These are phyloP conservation scores for Sceloporus undulatus DNA, from an alignment of 2,113 vertebrate species.

Conservation along the genomic window DNA sequence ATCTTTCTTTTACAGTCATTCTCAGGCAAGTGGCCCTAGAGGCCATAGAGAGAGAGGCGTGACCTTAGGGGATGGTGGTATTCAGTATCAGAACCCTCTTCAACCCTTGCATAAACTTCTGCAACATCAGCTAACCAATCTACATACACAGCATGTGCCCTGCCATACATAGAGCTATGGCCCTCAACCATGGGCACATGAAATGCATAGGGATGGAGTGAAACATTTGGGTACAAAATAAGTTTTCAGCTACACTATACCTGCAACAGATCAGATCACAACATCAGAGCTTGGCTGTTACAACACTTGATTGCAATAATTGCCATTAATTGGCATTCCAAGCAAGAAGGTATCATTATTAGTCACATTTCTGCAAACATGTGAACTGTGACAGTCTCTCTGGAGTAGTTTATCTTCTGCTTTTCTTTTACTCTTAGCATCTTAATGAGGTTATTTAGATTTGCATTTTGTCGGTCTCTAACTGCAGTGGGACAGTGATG, in stretches of 20 bases:
- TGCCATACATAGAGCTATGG: background rate
- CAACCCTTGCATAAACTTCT: no score
- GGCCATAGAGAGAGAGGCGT: no score
- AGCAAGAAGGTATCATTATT: slow-evolving; percentile 37
- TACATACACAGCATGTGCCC: background rate
- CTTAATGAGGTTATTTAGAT: slow-evolving; percentile 36
- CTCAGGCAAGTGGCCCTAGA: no score
- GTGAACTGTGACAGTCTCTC: slow-evolving; percentile 45
- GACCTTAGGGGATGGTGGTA: no score
- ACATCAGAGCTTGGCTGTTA: slow-evolving; percentile 47
- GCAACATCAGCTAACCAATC: no score
- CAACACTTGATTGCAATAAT: slow-evolving; percentile 48
- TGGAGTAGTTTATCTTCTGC: slow-evolving; percentile 29
- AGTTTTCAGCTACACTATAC: slow-evolving; percentile 45
- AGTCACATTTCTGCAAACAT: slow-evolving; percentile 28
- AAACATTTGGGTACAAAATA: slow-evolving; percentile 42
- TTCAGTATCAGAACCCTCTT: no score
- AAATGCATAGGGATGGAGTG: slow-evolving; percentile 31
- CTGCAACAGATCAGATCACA: slow-evolving; percentile 52
- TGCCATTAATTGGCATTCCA: slow-evolving; percentile 50
- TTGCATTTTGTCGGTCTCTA: background rate
- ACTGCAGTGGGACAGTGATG: background rate
- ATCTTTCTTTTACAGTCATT: no score
- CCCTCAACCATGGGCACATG: background rate
- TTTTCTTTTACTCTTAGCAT: slow-evolving; percentile 40